phyloP scores from a whole-genome alignment of 2,113 vertebrate species.

The Hucho hucho region DNA sequence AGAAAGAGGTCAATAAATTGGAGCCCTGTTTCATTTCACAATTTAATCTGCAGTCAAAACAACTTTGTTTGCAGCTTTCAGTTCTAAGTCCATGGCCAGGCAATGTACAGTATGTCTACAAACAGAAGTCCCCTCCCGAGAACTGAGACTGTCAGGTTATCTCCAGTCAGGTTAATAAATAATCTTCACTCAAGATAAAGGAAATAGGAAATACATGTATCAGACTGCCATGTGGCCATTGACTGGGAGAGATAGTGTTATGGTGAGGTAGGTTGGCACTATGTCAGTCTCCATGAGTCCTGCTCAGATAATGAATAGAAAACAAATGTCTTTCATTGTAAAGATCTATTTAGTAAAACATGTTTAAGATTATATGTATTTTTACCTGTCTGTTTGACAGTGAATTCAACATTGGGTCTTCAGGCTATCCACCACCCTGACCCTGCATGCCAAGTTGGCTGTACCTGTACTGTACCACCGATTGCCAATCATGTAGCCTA shows the following conservation, averaged over 20 bases:
- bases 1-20: too few relatives aligned
- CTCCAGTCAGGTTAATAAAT: conserved; percentile 53
- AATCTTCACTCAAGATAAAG: conserved; percentile 25
- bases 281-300: conserved; percentile 25
- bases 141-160: conserved; percentile 34
- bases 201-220: not conserved
- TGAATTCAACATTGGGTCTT: too few relatives aligned
- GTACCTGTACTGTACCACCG: too few relatives aligned
- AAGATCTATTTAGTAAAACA: too few relatives aligned
- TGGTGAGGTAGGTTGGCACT: too few relatives aligned
- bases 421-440: too few relatives aligned
- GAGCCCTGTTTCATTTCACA: not conserved
- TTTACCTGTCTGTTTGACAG: too few relatives aligned
- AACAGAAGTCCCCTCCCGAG: conserved; percentile 9
- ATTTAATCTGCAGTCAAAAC: too few relatives aligned
- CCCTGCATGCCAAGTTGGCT: too few relatives aligned
- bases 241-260: conserved; percentile 6
- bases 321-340: conserved; percentile 47
- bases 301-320: conserved; percentile 32
- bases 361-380: too few relatives aligned
- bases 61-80: not conserved
- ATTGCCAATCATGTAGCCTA: too few relatives aligned
- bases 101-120: conserved; percentile 9
- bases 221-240: conserved; percentile 17
- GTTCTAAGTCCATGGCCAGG: conserved; percentile 44